Evolutionary conservation across 2,797 vertebrate species (phyloP).

Genomic region (Typhlichthys eigenmanni): DNA sequence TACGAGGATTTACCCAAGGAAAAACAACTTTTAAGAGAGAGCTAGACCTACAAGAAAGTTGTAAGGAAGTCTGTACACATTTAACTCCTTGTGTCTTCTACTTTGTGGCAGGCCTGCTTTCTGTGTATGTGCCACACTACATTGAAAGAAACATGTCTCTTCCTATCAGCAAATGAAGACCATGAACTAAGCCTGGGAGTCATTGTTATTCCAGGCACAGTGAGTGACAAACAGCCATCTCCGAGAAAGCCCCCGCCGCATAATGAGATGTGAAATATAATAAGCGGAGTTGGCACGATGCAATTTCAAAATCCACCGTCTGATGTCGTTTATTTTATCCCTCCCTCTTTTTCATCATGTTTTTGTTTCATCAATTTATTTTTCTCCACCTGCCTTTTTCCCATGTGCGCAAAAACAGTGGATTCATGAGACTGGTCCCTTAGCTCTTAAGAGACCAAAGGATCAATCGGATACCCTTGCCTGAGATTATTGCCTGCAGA

Average conservation of each 20-base stretch:
- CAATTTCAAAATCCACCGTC: constrained; percentile 56
- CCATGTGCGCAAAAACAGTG: constrained; percentile 26
- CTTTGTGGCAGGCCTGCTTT: neutral
- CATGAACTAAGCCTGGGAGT: constrained; percentile 20
- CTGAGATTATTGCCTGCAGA: constrained; percentile 37
- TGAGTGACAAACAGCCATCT: constrained; percentile 60
- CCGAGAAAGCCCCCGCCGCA: constrained; percentile 44
- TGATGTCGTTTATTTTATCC: constrained; percentile 33
- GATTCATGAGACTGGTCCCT: constrained; percentile 50
- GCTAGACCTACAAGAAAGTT: too few species aligned
- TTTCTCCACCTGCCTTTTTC: constrained; percentile 5
- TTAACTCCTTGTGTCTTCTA: too few species aligned
- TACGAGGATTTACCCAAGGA: too few species aligned
- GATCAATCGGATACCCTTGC: constrained; percentile 49
- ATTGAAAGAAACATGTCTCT: constrained; percentile 18
- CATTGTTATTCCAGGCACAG: constrained; percentile 65
- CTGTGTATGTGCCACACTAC: neutral
- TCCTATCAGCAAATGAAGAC: constrained; percentile 39
- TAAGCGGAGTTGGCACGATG: constrained; percentile 63
- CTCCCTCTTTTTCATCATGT: constrained; percentile 36
- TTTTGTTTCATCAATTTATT: constrained; percentile 38
- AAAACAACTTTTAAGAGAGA: too few species aligned
- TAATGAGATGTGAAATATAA: constrained; percentile 74
- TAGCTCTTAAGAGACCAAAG: constrained; percentile 41
- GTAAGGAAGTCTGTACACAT: too few species aligned